Evolutionary conservation across 2,888 invertebrate genomes (phyloP), one percentile per base, ranked within the genome.

Genomic region (Cyaniris semiargus): DNA sequence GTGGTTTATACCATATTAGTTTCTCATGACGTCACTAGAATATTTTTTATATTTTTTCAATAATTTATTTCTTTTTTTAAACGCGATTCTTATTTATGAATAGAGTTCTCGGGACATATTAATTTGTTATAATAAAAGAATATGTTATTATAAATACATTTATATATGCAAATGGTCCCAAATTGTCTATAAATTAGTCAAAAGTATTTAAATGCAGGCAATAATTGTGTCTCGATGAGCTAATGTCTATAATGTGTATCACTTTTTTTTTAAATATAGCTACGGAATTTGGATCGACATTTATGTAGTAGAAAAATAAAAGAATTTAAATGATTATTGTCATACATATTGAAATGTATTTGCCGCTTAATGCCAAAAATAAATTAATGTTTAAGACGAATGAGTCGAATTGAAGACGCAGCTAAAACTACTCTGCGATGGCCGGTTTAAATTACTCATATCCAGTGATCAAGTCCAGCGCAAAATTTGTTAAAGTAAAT

Each of bases 211-310:
- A 66, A 66, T 66, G 66, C 66, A 31, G 66, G 15, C 27, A 66
- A 66, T 66, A 31, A 31, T 66, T 66, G 66, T 66, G 66, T 66
- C 66, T 66, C 15, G 66, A 18, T 66, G 66, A 66, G 27, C 27
- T 66, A 27, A 66, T 66, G 27, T 66, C 27, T 66, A 66, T 60
- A 60, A 60, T 66, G 27, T 66, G 27, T 66, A 66, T 66, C 60
- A 60, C 60, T 60, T 66, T 31, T 66, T 27, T 66, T 66, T 1
- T 8, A 2, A 60, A 60, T 60, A 60, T 23, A 60, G 21, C 21
- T 56, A 13, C 2, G 60, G 21, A 60, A 60, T 60, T 23, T 23
- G 13, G 2, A 60, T 60, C 60, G 60, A 60, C 60, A 23, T 60
- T 23, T 23, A 23, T 60, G 23, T 23, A 13, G 60, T 13, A 23